Evolutionary conservation across 1,140 invertebrate genomes (phyloP), one percentile per base, ranked within the genome.

Genomic region (Drosophila sproati): DNA sequence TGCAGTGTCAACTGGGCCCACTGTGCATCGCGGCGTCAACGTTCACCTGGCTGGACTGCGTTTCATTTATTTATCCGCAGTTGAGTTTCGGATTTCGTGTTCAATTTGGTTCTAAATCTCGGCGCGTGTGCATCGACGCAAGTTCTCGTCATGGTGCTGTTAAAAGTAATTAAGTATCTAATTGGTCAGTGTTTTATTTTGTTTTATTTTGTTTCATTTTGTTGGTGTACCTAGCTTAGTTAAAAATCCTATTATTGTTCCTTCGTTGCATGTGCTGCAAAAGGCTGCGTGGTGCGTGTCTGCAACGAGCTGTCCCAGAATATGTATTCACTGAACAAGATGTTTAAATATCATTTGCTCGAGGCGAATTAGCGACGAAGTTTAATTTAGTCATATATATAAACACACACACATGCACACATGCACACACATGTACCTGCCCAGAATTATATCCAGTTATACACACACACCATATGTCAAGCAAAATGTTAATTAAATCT

Each of bases 91-190:
- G 80, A 60, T 74, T 81, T 73, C 31, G 64, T 50, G 72, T 68
- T 92, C 87, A 91, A 92, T 92, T 91, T 76, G 76, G 73, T 91
- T 91, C 87, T 91, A 88, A 91, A 66, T 71, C 74, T 91, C 77
- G 80, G 10, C 83, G 83, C 76, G 87, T 78, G 70, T 85, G 80
- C 91, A 91, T 90, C 80, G 77, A 54, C 50, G 62, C 66, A 70
- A 70, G 50, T 76, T 77, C 50, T 73, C 62, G 61, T 57, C 57
- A 91, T 91, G 90, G 90, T 91, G 73, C 81, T 91, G 70, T 73
- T 91, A 68, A 74, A 78, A 91, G 86, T 89, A 69, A 88, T 89
- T 68, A 89, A 89, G 76, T 89, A 89, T 80, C 82, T 89, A 54
- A 82, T 88, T 66, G 86, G 86, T 89, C 82, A 91, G 86, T 89